Conservation (phyloP, 2,797 vertebrate species). For the Harpagifer antarcticus region DNA sequence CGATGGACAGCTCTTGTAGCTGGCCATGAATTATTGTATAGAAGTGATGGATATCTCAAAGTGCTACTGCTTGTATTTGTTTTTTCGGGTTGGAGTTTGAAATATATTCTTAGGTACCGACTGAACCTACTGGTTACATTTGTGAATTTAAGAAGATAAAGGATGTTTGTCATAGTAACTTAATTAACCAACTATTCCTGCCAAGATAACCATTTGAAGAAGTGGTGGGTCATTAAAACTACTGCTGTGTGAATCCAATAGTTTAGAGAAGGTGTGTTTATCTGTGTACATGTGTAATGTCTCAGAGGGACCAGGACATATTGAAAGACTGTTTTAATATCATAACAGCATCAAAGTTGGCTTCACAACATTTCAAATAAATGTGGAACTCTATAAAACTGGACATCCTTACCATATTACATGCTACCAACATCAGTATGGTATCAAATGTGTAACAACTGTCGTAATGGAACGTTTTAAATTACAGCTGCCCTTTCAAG, state of each 20-base stretch:
- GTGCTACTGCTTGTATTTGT: constrained; percentile 34
- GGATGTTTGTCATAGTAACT: background rate
- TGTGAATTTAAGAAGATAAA: constrained; percentile 6
- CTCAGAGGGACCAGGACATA: constrained; percentile 28
- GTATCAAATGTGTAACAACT: constrained; percentile 7
- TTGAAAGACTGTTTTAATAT: constrained; percentile 57
- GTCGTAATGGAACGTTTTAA: constrained; percentile 6
- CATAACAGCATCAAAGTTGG: constrained; percentile 40
- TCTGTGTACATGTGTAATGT: constrained; percentile 15
- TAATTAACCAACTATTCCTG: background rate
- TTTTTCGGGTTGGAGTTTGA: constrained; percentile 14
- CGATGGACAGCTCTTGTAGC: constrained; percentile 3
- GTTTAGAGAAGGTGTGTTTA: constrained; percentile 1
- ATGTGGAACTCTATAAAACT: constrained; percentile 38
- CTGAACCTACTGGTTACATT: constrained; percentile 11
- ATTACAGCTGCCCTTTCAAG: background rate
- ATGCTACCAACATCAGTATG: constrained; percentile 11
- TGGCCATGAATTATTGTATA: background rate
- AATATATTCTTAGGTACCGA: background rate
- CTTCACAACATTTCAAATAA: constrained; percentile 45
- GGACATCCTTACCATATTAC: background rate
- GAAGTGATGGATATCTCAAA: background rate
- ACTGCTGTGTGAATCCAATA: background rate
- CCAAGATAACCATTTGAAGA: background rate
- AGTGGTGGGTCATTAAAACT: background rate